A percentile compares a stretch with the other conserved stretches of the same genome.
Conservation (phyloP, 2,888 invertebrate species). For the Epirrita christyi region DNA sequence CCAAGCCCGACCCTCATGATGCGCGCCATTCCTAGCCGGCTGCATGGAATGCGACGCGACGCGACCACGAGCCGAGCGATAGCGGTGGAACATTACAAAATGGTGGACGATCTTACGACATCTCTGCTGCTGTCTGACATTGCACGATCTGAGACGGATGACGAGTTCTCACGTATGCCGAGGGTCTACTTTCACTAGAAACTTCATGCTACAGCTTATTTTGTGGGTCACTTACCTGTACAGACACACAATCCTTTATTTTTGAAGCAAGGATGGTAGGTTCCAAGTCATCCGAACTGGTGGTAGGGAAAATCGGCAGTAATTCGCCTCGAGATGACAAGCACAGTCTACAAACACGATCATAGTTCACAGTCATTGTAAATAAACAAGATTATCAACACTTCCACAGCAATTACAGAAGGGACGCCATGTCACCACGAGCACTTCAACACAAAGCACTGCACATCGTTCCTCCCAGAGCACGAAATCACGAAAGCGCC, state of each 20-base stretch:
- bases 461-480: conserved; percentile 81
- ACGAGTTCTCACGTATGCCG: conserved; percentile 80
- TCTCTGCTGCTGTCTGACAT: conserved; percentile 82
- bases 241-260: conserved; percentile 87
- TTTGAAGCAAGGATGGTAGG: conserved; percentile 84
- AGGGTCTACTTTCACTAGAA: conserved; percentile 83
- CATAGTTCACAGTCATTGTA: conserved; percentile 83
- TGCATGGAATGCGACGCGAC: conserved; percentile 80
- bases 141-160: conserved; percentile 81
- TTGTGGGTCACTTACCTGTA: conserved; percentile 85
- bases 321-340: conserved; percentile 85
- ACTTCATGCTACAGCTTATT: conserved; percentile 66
- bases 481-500: conserved; percentile 84
- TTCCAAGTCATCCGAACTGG: conserved; percentile 82
- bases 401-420: conserved; percentile 70
- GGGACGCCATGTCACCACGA: conserved; percentile 84
- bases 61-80: conserved; percentile 80
- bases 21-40: conserved; percentile 76
- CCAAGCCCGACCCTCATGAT: conserved; percentile 77
- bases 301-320: conserved; percentile 85
- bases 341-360: conserved; percentile 87
- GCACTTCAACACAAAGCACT: conserved; percentile 83
- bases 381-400: conserved; percentile 75
- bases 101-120: conserved; percentile 86
- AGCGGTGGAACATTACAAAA: conserved; percentile 83